Base-by-base conservation (phyloP, 1,140 invertebrate species). In the Zaprionus lachaisei region DNA sequence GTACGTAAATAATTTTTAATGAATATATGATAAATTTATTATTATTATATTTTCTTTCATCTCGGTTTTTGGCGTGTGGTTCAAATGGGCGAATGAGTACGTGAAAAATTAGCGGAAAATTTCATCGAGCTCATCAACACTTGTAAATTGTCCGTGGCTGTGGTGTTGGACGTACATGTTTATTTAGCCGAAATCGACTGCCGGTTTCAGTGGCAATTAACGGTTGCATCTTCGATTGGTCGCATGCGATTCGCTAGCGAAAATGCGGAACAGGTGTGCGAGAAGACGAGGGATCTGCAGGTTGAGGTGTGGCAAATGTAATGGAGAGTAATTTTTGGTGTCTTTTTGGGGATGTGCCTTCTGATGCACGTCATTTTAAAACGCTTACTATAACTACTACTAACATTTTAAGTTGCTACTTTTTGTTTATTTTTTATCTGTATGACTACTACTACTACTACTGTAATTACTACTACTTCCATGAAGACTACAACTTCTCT, bases 1-100 rank as follows among this genome's bases (percentile, higher is more conserved):
- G 73, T 67, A 84, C 84, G 81, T 79, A 72, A 81, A 90, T 90
- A 85, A 89, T 89, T 90, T 90, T 85, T 89, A 90, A 89, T 89
- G 84, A 85, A 89, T 85, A 85, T 81, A 77, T 77, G 79, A 84
- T 90, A 85, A 77, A 90, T 85, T 81, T 68, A 67, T 77, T 17
- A 20, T 56, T 38, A 22, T 64, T 41, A 7, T 57, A 31, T 56
- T 63, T 56, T 68, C 34, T 38, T 44, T 38, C 24, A 20, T 68
- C 20, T 49, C 7, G 7, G 4, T 54, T 72, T 73, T 77, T 72
- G 73, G 69, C 73, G 73, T 77, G 73, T 61, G 73, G 41, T 54
- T 64, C 60, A 65, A 64, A 41, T 79, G 60, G 77, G 83, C 70
- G 61, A 68, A 68, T 76, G 83, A 83, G 78, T 75, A 86, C 76